Evolutionary conservation across 2,113 vertebrate species (phyloP), one percentile per base, ranked within the genome.

Genomic region (Chloebia gouldiae): DNA sequence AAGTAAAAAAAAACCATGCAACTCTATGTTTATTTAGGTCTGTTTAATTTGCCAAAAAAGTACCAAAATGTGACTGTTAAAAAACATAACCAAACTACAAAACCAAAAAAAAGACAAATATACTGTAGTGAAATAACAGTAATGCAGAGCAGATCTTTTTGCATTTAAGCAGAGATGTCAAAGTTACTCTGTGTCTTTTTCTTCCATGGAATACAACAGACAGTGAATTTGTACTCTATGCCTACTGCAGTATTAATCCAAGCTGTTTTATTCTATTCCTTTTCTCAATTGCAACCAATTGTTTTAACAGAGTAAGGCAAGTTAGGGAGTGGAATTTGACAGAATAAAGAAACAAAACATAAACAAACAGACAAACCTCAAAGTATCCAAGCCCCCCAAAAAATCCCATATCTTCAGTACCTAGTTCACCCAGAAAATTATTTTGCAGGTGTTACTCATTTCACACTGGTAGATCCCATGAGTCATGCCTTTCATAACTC

Each of bases 1-100:
- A 91, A 39, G 27, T 18, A 0, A 4, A 8, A 39, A 77, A 1
- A 13, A 40, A 39, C 0, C 3, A 37, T 68, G 13, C 7, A 82
- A 80, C n/a, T 25, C 9, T 77, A 14, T 40, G 6, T 45, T 94
- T 71, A 53, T 84, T 69, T 61, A 77, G 12, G 11, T 37, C 19
- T 71, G 19, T 86, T 86, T 70, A 50, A 51, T 86, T 76, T 72
- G 11, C 12, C 10, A 24, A 88, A 49, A 49, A 86, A 61, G 9
- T 51, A 68, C 9, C 6, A 7, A 27, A 47, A 21, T 72, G 15
- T 81, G 22, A 56, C 15, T 40, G 35, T 21, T 50, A 22, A 66
- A 85, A 61, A 56, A 47, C 45, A 11, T 10, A 69, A 33, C 6
- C 13, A 30, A 66, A 22, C 7, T 37, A 54, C 0, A 0, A 49